A percentile compares a stretch with the other conserved stretches of the same genome.
Evolutionary conservation across 1,140 invertebrate genomes (phyloP).

Genomic region (Drosophila mojavensis): DNA sequence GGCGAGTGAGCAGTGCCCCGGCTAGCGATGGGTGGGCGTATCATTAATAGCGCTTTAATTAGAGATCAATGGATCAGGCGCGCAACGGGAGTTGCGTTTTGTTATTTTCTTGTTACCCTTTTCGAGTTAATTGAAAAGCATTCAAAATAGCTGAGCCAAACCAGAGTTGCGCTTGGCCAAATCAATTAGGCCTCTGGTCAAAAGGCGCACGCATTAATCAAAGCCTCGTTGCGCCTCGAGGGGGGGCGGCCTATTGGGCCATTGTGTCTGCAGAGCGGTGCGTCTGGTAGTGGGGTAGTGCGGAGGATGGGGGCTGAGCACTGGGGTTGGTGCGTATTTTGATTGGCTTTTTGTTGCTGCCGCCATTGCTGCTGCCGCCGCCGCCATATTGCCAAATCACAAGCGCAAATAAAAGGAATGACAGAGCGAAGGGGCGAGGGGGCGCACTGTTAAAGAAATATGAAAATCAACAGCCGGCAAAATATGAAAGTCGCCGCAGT

Average conservation of each 20-base stretch:
- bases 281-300: background rate
- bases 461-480: slow-evolving; percentile 71
- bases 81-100: slow-evolving; percentile 24
- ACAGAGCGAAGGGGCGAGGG: background rate
- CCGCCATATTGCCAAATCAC: slow-evolving; percentile 79
- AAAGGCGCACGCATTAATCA: slow-evolving; percentile 60
- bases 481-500: slow-evolving; percentile 70
- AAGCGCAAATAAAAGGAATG: slow-evolving; percentile 77
- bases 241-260: background rate
- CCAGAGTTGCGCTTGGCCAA: slow-evolving; percentile 11
- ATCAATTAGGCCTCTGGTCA: slow-evolving; percentile 54
- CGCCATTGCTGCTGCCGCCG: slow-evolving; percentile 25
- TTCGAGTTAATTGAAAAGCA: slow-evolving; percentile 43
- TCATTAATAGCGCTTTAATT: slow-evolving; percentile 63
- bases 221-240: slow-evolving; percentile 46
- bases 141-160: slow-evolving; percentile 27
- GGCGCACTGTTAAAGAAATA: slow-evolving; percentile 41
- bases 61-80: slow-evolving; percentile 41
- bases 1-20: too few relatives aligned
- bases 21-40: slow-evolving; percentile 44
- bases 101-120: background rate
- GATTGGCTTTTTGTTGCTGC: slow-evolving; percentile 40
- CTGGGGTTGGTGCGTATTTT: slow-evolving; percentile 13
- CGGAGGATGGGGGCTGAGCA: background rate
- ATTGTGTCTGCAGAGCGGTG: too few relatives aligned